Base-by-base conservation (phyloP, 2,888 invertebrate genomes). In the Acanthosepion pharaonis region DNA sequence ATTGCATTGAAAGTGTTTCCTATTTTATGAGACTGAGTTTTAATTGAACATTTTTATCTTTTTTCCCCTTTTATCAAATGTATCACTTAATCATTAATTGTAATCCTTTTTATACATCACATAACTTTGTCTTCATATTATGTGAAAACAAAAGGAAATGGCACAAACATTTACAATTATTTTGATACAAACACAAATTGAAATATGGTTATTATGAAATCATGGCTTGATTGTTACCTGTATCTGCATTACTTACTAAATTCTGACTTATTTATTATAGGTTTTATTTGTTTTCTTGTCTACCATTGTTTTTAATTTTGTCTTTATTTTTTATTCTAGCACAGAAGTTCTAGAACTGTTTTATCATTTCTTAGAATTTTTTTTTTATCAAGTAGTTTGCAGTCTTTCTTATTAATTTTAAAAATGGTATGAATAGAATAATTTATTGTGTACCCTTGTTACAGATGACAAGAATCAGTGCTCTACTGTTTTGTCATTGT, bases 381-480 rank as follows among this genome's bases (percentile, higher is more conserved):
- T 78, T 78, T 78, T 78, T 78, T 78, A 33, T 78, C 78, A 78
- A 15, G n/a, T 78, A 78, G n/a, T n/a, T 78, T n/a, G 78, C 33
- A 78, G 78, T 5, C n/a, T 78, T 78, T n/a, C 8, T 28, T 78
- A 78, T 9, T 78, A n/a, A 78, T 78, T 78, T 18, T n/a, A 33
- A 11, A 78, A 78, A 78, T 11, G 59, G 59, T 59, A 59, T 20
- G 78, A 78, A 78, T 78, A 78, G n/a, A 4, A 78, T 15, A 78
- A 78, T 78, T n/a, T 78, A 33, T 78, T n/a, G 78, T 78, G 9
- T 78, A n/a, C n/a, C 78, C 8, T 33, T 78, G 78, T 78, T 78
- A n/a, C 59, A 78, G 78, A 78, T 78, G 78, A n/a, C 78, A 78
- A 78, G 11, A 78, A 78, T 78, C 78, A 78, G 78, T 78, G 78